phyloP scores from a whole-genome alignment of 2,113 vertebrate genomes.

The Delphinus delphis region DNA sequence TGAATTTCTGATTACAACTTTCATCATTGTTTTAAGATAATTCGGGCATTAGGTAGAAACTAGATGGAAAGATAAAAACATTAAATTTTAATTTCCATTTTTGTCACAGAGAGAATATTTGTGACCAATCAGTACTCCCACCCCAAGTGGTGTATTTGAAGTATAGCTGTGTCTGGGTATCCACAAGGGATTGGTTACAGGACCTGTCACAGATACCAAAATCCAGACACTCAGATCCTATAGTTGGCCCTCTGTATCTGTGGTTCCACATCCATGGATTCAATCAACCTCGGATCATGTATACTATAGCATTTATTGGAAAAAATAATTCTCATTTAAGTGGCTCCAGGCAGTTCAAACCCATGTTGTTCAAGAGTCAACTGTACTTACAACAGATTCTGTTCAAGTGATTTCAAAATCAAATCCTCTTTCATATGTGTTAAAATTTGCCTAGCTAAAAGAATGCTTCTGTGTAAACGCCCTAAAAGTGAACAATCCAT shows the following conservation, averaged over 20 bases:
- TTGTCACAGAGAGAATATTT: neutral
- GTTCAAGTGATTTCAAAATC: neutral
- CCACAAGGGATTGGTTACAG: neutral
- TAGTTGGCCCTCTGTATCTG: neutral
- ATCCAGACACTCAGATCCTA: neutral
- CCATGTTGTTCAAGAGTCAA: neutral
- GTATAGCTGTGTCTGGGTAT: neutral
- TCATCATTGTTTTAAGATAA: neutral
- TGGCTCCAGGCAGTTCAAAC: neutral
- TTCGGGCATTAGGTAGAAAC: neutral
- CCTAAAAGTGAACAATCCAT: neutral
- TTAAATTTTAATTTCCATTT: neutral
- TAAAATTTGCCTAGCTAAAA: neutral
- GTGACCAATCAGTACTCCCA: neutral
- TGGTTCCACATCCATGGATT: neutral
- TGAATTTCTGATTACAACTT: neutral
- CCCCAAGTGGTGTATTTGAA: neutral
- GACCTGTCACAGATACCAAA: neutral
- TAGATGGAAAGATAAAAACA: neutral
- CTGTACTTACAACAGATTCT: neutral
- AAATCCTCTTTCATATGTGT: neutral
- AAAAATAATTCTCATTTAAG: neutral
- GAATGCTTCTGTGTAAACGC: neutral
- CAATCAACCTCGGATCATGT: neutral
- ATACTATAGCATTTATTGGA: neutral